phyloP scores from a whole-genome alignment of 2,888 invertebrate species.

The Drosophila quasianomalipes region DNA sequence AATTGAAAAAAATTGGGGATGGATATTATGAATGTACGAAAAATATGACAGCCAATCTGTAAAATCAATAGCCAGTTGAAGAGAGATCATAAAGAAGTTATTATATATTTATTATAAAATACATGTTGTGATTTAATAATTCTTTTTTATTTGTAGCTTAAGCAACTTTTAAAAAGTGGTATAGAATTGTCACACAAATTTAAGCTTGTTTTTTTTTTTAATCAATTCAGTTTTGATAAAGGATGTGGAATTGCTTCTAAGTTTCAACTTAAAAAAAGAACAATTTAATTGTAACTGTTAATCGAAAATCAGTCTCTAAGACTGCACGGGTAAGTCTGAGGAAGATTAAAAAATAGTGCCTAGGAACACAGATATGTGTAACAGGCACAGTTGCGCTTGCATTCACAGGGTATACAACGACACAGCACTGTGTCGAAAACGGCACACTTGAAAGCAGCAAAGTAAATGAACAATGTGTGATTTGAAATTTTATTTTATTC shows the following conservation, averaged over 20 bases:
- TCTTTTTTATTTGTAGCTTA: background rate
- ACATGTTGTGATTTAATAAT: background rate
- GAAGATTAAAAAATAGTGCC: background rate
- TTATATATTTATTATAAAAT: background rate
- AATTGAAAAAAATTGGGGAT: too few relatives aligned
- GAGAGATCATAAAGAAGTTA: background rate
- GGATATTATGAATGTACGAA: background rate
- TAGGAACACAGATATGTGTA: background rate
- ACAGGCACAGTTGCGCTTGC: background rate
- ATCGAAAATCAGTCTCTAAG: background rate
- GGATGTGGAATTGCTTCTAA: background rate
- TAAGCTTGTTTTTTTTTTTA: background rate
- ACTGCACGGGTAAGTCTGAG: too few relatives aligned
- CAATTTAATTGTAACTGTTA: background rate
- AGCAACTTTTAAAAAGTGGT: background rate
- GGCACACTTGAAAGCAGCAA: constrained; percentile 40
- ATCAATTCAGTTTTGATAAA: background rate
- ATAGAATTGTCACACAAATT: background rate
- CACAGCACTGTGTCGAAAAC: constrained; percentile 1
- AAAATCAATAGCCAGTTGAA: background rate
- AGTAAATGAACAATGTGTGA: constrained; percentile 60
- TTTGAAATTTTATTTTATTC: constrained; percentile 56
- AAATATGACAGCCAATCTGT: background rate
- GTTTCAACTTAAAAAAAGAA: background rate
- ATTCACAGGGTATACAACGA: constrained; percentile 23